Base-by-base conservation (phyloP, 2,888 invertebrate species). In the Chymomyza amoena region DNA sequence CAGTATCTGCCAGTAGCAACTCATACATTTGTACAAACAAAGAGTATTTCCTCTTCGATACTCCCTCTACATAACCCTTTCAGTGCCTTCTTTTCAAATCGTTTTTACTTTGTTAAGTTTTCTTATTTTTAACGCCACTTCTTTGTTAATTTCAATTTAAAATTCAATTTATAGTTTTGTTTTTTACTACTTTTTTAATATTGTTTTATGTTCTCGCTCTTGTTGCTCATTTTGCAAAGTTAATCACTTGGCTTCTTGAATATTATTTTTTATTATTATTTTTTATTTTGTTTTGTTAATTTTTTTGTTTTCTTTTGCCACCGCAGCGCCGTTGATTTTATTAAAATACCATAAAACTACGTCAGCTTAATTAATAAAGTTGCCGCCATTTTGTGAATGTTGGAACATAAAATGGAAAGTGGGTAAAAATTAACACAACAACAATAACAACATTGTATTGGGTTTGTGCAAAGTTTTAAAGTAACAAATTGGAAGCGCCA, bases 301-400 rank as follows among this genome's bases (percentile, higher is more conserved):
- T 32, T 51, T 76, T 70, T 69, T 76, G 73, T 69, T 73, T 72
- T 68, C 66, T 66, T 18, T 68, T 70, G 73, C 16, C 66, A 61
- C 61, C 67, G 61, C 57, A 51, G 20, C 64, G 64, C 66, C 64
- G 63, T 70, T 77, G 77, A 83, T 87, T 83, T 75, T 76, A 80
- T 81, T 79, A 83, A 83, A 84, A 76, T 73, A 69, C 72, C 76
- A 77, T 79, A 83, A 89, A 84, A 81, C 83, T 77, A 63, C 78
- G 76, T 71, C 73, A 80, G 66, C 76, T 73, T 76, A 80, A 88
- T 87, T 84, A 81, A 81, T 86, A 77, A 89, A 82, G 73, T 78
- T 87, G 65, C 39, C 66, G 56, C 65, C 69, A 70, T 68, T 72
- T 68, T 52, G 18, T 13, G 56, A 45, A 45, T 45, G 13, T 45